These are phyloP conservation scores for Dascyllus trimaculatus DNA, from an alignment of 2,113 vertebrate genomes.

Conservation along the genomic window DNA sequence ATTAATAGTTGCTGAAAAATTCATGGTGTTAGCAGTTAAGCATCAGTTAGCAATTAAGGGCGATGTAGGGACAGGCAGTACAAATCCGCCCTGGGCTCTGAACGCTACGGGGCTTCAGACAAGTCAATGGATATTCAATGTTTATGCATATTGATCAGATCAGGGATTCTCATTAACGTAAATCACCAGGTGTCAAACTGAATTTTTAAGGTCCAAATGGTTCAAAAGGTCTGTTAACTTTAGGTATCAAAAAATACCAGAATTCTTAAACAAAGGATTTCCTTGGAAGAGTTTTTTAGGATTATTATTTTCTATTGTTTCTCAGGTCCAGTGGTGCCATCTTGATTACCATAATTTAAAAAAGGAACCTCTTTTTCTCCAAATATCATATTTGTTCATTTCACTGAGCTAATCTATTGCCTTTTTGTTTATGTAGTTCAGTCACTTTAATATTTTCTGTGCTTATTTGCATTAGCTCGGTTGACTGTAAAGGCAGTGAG, in stretches of 20 bases:
- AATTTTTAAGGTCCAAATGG: background rate
- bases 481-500: too few relatives aligned
- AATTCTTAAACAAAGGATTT: too few relatives aligned
- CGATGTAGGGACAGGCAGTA: constrained; percentile 19
- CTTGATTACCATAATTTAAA: background rate
- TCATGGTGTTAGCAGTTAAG: constrained; percentile 67
- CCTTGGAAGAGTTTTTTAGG: background rate
- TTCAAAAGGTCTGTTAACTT: background rate
- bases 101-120: constrained; percentile 14
- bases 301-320: background rate
- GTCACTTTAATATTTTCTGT: background rate
- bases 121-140: constrained; percentile 17
- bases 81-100: constrained; percentile 51
- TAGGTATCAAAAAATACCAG: too few relatives aligned
- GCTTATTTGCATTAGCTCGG: background rate
- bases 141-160: constrained; percentile 34
- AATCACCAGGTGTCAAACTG: background rate
- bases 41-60: constrained; percentile 68
- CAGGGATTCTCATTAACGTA: constrained; percentile 6
- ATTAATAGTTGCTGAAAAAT: constrained; percentile 62
- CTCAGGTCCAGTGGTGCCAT: background rate
- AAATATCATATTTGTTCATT: background rate
- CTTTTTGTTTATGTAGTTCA: constrained; percentile 18
- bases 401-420: constrained; percentile 5
- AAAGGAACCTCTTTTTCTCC: background rate